phyloP scores from a whole-genome alignment of 2,113 vertebrate genomes.

The Tamias sibiricus region DNA sequence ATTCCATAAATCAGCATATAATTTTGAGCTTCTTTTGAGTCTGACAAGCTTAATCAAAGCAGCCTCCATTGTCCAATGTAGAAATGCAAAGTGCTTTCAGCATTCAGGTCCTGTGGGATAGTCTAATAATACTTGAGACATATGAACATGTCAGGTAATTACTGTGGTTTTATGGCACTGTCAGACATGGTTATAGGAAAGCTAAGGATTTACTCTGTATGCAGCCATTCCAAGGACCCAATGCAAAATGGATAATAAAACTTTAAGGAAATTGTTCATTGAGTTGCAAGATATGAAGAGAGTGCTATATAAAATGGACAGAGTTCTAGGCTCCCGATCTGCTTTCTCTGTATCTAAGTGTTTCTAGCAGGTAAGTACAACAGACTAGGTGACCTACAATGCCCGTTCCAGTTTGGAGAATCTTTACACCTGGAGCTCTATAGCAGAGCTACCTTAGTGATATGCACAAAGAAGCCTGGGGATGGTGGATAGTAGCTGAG shows the following conservation, averaged over 20 bases:
- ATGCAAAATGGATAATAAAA: neutral
- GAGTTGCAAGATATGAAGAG: neutral
- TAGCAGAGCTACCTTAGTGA: neutral
- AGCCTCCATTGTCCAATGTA: neutral
- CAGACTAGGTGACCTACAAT: neutral
- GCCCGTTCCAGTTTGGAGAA: neutral
- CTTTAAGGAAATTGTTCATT: neutral
- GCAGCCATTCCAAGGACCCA: neutral
- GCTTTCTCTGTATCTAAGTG: neutral
- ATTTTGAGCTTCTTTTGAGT: slow-evolving; percentile 17
- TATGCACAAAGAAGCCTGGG: neutral
- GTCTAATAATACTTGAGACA: neutral
- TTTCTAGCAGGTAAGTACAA: neutral
- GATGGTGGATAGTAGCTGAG: neutral
- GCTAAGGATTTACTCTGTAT: neutral
- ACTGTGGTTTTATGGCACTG: neutral
- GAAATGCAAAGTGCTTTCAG: neutral
- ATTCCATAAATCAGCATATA: slow-evolving; percentile 30
- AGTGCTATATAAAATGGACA: neutral
- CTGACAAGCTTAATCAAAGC: neutral
- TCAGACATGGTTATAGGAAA: neutral
- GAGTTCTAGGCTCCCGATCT: neutral
- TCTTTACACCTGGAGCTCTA: neutral
- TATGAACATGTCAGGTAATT: neutral
- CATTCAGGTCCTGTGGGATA: neutral